These are phyloP conservation scores for Lepidurus arcticus DNA, from an alignment of 1,140 invertebrate genomes.

Conservation along the genomic window DNA sequence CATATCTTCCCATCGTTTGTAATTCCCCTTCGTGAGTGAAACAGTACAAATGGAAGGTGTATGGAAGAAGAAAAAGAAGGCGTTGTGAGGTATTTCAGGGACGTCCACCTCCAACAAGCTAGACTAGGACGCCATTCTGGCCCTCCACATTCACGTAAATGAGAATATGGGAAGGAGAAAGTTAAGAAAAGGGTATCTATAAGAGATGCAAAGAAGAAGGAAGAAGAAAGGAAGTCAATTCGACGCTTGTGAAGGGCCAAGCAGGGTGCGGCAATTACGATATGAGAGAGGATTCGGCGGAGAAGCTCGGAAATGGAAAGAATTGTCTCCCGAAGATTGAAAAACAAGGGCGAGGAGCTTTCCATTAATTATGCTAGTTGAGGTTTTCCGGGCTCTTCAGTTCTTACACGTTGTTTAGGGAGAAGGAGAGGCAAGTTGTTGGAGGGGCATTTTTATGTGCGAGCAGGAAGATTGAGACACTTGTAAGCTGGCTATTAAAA, in stretches of 20 bases:
- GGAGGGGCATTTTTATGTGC: too few relatives aligned
- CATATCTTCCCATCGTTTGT: background rate
- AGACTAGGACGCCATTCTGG: background rate
- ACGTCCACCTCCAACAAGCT: constrained; percentile 8
- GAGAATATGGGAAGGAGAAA: background rate
- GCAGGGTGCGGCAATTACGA: background rate
- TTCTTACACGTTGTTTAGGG: too few relatives aligned
- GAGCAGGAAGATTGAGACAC: too few relatives aligned
- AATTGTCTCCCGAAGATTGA: too few relatives aligned
- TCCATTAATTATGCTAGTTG: too few relatives aligned
- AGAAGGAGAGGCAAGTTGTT: too few relatives aligned
- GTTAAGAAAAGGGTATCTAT: background rate
- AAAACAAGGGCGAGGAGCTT: too few relatives aligned
- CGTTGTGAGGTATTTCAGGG: background rate
- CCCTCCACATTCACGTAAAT: background rate
- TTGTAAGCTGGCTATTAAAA: too few relatives aligned
- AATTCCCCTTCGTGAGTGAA: background rate
- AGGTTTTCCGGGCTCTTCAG: too few relatives aligned
- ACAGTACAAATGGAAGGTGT: background rate
- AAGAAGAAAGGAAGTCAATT: background rate
- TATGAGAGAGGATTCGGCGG: too few relatives aligned
- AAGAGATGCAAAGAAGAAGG: background rate
- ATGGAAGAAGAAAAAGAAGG: background rate
- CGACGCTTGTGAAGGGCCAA: background rate
- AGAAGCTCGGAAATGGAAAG: too few relatives aligned